A percentile compares a stretch with the other conserved stretches of the same genome.
phyloP scores from a whole-genome alignment of 2,888 invertebrate genomes.

The Metacarcinus magister region DNA sequence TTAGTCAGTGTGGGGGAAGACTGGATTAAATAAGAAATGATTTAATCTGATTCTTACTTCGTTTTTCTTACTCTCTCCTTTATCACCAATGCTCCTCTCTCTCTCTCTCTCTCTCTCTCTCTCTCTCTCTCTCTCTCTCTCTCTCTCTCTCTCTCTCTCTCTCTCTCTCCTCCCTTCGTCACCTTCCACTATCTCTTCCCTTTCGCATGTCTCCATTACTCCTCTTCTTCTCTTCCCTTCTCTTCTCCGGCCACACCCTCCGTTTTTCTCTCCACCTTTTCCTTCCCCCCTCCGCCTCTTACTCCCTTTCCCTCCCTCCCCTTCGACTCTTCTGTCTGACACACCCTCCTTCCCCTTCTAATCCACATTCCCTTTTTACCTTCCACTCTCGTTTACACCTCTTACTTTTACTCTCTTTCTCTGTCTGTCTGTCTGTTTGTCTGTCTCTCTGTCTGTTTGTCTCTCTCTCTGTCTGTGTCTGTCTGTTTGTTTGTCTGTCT shows the following conservation, averaged over 20 bases:
- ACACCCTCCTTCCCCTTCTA: neutral
- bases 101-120: neutral
- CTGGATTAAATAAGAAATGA: too few species aligned
- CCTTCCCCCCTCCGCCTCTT: neutral
- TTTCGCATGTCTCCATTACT: neutral
- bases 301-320: neutral
- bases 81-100: neutral
- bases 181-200: neutral
- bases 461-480: too few species aligned
- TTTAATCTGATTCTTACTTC: too few species aligned
- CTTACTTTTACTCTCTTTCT: neutral
- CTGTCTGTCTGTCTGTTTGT: neutral
- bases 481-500: too few species aligned
- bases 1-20: too few species aligned
- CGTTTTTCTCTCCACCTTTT: neutral
- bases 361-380: neutral
- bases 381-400: neutral
- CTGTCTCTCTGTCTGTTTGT: neutral
- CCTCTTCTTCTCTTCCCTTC: neutral
- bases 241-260: too few species aligned
- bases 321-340: too few species aligned
- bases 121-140: neutral
- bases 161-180: neutral
- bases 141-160: neutral
- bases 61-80: neutral